Evolutionary conservation across 1,140 invertebrate genomes (phyloP).

Genomic region (Mycetomoellerius zeteki): DNA sequence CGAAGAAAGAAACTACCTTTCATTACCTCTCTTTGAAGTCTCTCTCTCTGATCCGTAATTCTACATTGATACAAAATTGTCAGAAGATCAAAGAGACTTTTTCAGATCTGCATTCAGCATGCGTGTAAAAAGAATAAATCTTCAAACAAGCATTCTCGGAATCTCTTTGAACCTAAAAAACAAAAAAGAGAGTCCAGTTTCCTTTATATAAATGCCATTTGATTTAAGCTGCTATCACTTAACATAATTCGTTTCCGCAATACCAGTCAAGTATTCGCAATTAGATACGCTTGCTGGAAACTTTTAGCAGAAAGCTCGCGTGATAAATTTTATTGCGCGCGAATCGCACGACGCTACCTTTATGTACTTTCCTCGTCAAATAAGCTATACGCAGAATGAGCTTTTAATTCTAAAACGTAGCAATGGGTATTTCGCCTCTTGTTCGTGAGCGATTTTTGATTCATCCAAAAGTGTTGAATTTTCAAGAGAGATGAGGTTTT

Average conservation of each 20-base stretch:
- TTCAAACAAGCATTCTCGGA: neutral
- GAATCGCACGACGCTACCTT: constrained; percentile 31
- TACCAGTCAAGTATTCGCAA: constrained; percentile 23
- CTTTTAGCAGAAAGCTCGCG: constrained; percentile 16
- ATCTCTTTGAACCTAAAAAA: neutral
- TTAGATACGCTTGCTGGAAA: constrained; percentile 33
- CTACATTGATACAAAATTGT: neutral
- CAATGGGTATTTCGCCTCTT: constrained; percentile 16
- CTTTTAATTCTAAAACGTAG: constrained; percentile 56
- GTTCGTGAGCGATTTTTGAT: constrained; percentile 47
- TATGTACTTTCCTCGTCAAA: constrained; percentile 25
- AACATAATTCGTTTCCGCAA: constrained; percentile 16
- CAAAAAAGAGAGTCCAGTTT: neutral
- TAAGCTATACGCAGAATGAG: constrained; percentile 38
- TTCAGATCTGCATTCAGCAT: neutral
- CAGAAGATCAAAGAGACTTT: neutral
- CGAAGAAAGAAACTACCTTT: no score
- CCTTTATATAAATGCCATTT: constrained; percentile 20
- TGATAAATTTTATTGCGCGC: constrained; percentile 37
- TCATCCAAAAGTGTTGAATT: constrained; percentile 13
- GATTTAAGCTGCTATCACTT: constrained; percentile 35
- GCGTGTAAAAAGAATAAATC: neutral
- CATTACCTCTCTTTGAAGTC: no score
- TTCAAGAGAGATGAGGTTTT: constrained; percentile 27
- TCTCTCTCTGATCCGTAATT: no score